A percentile compares a stretch with the other conserved stretches of the same genome.
phyloP scores from a whole-genome alignment of 2,113 vertebrate species.

The Regulus satrapa region DNA sequence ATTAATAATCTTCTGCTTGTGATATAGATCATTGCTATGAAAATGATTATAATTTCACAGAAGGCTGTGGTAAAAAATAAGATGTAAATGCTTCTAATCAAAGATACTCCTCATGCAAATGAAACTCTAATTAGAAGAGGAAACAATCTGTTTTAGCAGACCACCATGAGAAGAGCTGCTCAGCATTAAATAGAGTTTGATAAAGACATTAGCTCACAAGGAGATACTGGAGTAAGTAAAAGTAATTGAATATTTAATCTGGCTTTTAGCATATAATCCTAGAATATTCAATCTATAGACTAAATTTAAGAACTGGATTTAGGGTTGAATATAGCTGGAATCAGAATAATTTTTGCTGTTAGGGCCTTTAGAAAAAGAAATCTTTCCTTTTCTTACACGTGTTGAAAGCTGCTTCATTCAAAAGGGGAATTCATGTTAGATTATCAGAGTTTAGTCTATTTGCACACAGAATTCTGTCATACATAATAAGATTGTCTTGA shows the following conservation, averaged over 20 bases:
- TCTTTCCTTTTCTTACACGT: neutral
- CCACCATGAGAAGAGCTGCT: neutral
- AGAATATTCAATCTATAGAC: neutral
- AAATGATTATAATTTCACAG: neutral
- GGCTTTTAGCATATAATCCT: neutral
- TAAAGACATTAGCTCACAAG: neutral
- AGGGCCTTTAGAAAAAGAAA: neutral
- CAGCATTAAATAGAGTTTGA: neutral
- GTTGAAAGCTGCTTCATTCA: neutral
- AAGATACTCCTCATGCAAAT: constrained; percentile 20
- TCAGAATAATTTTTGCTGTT: neutral
- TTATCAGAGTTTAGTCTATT: neutral
- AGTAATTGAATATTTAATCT: neutral
- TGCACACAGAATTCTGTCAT: neutral
- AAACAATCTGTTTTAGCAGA: constrained; percentile 25
- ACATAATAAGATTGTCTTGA: neutral
- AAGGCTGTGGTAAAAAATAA: neutral
- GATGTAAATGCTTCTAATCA: constrained; percentile 7
- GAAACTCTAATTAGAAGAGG: constrained; percentile 21
- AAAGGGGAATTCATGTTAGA: neutral
- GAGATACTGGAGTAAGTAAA: neutral
- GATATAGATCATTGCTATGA: neutral
- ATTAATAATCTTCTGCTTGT: constrained; percentile 20
- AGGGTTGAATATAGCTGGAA: neutral
- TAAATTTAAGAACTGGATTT: neutral